Conservation (phyloP, 2,888 invertebrate genomes). For the Drosophila neoperkinsi region DNA sequence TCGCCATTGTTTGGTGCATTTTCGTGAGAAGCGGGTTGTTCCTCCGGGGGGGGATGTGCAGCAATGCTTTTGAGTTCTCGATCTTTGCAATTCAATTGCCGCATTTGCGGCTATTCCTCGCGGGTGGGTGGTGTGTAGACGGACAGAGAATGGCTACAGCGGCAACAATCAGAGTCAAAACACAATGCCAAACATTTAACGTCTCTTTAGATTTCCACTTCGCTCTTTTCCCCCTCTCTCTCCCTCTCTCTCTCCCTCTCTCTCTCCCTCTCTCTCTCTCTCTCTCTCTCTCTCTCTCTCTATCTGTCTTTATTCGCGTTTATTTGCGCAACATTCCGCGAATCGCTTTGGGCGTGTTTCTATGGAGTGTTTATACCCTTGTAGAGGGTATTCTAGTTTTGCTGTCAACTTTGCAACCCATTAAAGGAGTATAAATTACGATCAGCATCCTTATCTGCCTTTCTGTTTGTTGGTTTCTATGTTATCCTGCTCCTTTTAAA, state of each 20-base stretch:
- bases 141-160: too few relatives aligned
- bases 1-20: constrained; percentile 56
- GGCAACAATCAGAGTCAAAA: constrained; percentile 27
- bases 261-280: background rate
- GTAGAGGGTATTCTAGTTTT: background rate
- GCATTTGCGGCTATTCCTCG: constrained; percentile 51
- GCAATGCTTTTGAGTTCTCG: constrained; percentile 68
- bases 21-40: background rate
- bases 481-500: background rate
- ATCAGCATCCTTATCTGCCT: background rate
- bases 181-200: constrained; percentile 49
- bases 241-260: background rate
- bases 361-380: background rate
- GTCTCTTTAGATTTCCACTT: background rate
- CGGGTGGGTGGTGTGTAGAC: background rate
- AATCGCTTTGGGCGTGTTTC: constrained; percentile 19
- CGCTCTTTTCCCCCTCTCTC: background rate
- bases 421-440: background rate
- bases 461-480: background rate
- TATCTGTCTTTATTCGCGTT: constrained; percentile 7
- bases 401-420: background rate
- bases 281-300: background rate
- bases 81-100: constrained; percentile 72
- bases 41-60: constrained; percentile 13
- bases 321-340: constrained; percentile 33